Conservation (phyloP, 2,113 vertebrate genomes). For the Cyphotilapia sp. region DNA sequence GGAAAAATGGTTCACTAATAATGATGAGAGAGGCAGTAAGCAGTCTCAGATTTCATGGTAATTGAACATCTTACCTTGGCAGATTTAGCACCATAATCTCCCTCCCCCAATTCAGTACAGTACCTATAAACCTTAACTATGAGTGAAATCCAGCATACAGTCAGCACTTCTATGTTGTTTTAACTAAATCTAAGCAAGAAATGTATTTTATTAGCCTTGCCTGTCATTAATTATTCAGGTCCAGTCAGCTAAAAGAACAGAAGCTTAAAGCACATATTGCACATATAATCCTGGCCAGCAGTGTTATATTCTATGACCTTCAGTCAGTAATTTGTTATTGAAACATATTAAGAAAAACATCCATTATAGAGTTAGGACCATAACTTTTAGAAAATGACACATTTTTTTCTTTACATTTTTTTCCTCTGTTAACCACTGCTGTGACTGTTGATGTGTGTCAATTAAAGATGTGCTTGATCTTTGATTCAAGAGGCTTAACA, state of each 20-base stretch:
- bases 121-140: not conserved
- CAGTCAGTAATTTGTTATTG: not conserved
- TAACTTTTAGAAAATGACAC: not conserved
- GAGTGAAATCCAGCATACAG: not conserved
- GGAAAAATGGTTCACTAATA: not conserved
- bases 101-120: not conserved
- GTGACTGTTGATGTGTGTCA: not conserved
- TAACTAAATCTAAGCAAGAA: not conserved
- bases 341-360: not conserved
- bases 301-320: not conserved
- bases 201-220: not conserved
- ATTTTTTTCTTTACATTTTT: not conserved
- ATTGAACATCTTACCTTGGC: conserved; percentile 17
- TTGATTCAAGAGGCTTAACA: not conserved
- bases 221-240: not conserved
- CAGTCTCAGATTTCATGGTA: not conserved
- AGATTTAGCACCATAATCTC: not conserved
- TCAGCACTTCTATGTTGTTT: not conserved
- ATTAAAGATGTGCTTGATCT: not conserved
- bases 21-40: not conserved
- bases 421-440: not conserved
- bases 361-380: not conserved
- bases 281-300: not conserved
- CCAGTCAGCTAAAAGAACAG: not conserved
- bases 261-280: not conserved